These are phyloP conservation scores for Tetanocera ferruginea DNA, from an alignment of 2,888 invertebrate species.

Conservation along the genomic window DNA sequence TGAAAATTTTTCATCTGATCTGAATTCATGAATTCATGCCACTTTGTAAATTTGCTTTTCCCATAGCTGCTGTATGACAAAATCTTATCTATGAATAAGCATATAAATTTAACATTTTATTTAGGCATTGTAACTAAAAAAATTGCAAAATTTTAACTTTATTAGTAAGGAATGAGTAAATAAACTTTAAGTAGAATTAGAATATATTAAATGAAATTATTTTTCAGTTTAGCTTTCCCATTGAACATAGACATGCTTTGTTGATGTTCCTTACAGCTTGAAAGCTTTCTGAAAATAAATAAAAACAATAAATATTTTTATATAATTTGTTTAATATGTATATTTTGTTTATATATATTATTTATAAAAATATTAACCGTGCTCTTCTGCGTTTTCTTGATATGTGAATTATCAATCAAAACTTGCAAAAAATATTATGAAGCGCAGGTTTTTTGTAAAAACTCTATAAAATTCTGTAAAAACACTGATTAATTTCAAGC, in stretches of 20 bases:
- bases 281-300: conserved; percentile 56
- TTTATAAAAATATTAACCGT: too few relatives aligned
- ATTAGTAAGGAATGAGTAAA: conserved; percentile 63
- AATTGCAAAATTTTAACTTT: conserved; percentile 45
- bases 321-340: not conserved
- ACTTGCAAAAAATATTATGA: too few relatives aligned
- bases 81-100: too few relatives aligned
- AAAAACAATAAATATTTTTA: conserved; percentile 6
- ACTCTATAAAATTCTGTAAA: too few relatives aligned
- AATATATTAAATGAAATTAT: not conserved
- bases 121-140: conserved; percentile 47
- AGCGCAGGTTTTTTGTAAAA: too few relatives aligned
- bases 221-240: not conserved
- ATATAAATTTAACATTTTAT: conserved; percentile 23
- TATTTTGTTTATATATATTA: not conserved
- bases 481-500: too few relatives aligned
- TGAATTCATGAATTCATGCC: too few relatives aligned
- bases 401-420: too few relatives aligned
- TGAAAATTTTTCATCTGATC: too few relatives aligned
- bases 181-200: conserved; percentile 50
- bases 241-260: conserved; percentile 1
- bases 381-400: too few relatives aligned
- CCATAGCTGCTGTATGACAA: not conserved
- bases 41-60: too few relatives aligned
- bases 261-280: conserved; percentile 53